Base-by-base conservation (phyloP, 2,888 invertebrate genomes). In the Harmothoe impar region DNA sequence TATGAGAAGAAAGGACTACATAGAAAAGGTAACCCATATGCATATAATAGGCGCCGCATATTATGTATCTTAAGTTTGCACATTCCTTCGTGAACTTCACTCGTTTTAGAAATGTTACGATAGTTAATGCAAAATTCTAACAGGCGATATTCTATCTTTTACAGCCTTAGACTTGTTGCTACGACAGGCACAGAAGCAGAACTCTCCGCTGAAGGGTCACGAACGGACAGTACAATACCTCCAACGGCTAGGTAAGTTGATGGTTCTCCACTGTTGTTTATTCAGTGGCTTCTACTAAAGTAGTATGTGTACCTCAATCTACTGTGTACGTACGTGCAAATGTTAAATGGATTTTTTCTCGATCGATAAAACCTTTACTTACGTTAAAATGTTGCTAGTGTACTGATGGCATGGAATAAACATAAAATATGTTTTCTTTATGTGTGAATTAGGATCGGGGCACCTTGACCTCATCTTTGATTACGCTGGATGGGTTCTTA, bases 1-100 rank as follows among this genome's bases (percentile, higher is more conserved):
- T 99, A 99, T 96, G 98, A 99, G 96, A 98, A 98, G 0, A 99
- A 99, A 96, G 98, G 98, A 0, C 97, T 98, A 93, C 99, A 99
- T 95, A 97, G 97, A 92, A 98, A 98, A 96, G 96, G 96, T 96
- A 91, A 77, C 10, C 10, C 43, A 43, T 43, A 43, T 43, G 43
- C 3, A 7, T 88, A 52, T 3, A 52, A n/a, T 31, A 35, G 10
- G 29, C 15, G 84, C 31, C 84, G n/a, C 31, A 12, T 33, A 84
- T 17, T 20, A 12, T 23, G 10, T 15, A 33, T 17, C n/a, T 29
- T 23, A 84, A n/a, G 84, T 12, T 43, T 43, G 3, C 10, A 3
- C 29, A 43, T 7, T 43, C 10, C 43, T 7, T 43, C 10, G 43
- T 43, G 43, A 43, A 10, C 10, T 43, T 43, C 43, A 43, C 43